Evolutionary conservation across 2,797 vertebrate genomes (phyloP).

Genomic region (Neosilurus mollespiculum): DNA sequence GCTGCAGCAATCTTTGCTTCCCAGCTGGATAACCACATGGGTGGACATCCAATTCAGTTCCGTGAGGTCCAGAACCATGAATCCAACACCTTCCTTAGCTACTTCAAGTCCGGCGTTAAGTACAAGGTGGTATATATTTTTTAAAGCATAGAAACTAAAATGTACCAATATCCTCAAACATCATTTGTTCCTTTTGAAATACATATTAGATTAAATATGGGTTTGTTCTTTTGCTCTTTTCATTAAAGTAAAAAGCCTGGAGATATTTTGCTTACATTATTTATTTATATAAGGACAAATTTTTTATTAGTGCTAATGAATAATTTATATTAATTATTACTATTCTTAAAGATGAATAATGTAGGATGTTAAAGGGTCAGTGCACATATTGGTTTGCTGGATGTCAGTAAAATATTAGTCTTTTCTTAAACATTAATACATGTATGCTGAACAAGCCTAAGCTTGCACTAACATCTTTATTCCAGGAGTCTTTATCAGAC

Average conservation of each 20-base stretch:
- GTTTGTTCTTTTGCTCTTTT: background rate
- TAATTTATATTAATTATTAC: background rate
- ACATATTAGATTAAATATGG: background rate
- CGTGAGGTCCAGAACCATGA: constrained; percentile 84
- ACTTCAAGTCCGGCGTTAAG: constrained; percentile 87
- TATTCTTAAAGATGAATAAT: background rate
- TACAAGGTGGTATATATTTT: constrained; percentile 77
- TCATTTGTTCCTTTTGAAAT: background rate
- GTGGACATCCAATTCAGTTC: constrained; percentile 76
- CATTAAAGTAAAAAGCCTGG: background rate
- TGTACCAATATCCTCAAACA: background rate
- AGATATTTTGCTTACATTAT: background rate
- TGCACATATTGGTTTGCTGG: background rate
- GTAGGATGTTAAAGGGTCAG: background rate
- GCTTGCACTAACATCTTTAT: constrained; percentile 22
- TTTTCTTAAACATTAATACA: background rate
- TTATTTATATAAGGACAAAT: background rate
- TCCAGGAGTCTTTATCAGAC: background rate
- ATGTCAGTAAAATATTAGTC: background rate
- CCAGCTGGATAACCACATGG: constrained; percentile 85
- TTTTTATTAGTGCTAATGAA: background rate
- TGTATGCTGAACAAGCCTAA: background rate
- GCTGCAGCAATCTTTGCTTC: constrained; percentile 83
- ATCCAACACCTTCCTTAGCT: constrained; percentile 79
- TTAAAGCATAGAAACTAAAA: background rate